phyloP scores from a whole-genome alignment of 2,113 vertebrate species.

The Psilopsiagon aymara region DNA sequence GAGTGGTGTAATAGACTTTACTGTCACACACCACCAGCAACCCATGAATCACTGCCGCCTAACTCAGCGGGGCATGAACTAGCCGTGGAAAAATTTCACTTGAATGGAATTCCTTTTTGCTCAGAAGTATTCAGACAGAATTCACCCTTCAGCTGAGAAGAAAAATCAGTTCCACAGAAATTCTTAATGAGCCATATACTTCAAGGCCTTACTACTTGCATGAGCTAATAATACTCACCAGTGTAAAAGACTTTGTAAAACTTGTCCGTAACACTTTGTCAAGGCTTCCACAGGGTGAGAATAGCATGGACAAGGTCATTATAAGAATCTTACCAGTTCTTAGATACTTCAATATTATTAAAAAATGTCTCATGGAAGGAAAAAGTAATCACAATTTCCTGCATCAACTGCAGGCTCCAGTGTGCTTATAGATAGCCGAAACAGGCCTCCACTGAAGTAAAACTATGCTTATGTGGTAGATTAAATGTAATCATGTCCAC shows the following conservation, averaged over 20 bases:
- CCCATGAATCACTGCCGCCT: not conserved
- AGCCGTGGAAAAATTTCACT: not conserved
- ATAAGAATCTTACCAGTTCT: not conserved
- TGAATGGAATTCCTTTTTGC: not conserved
- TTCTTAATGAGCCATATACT: not conserved
- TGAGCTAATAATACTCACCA: not conserved
- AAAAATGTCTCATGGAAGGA: not conserved
- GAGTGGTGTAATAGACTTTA: not conserved
- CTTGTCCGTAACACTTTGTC: not conserved
- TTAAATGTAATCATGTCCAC: not conserved
- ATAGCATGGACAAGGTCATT: not conserved
- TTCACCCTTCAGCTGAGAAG: not conserved
- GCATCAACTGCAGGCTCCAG: not conserved
- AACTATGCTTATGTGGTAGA: not conserved
- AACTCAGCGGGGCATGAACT: not conserved
- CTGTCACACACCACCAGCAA: not conserved
- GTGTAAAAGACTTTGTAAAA: not conserved
- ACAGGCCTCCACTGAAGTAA: not conserved
- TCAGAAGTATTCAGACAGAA: not conserved
- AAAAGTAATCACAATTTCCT: not conserved
- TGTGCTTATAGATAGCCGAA: not conserved
- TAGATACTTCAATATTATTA: not conserved
- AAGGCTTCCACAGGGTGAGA: not conserved
- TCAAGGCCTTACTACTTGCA: not conserved
- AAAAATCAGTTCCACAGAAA: not conserved